A percentile compares a stretch with the other conserved stretches of the same genome.
These are phyloP conservation scores for Oryzias woworae DNA, from an alignment of 2,113 vertebrate species.

Conservation along the genomic window DNA sequence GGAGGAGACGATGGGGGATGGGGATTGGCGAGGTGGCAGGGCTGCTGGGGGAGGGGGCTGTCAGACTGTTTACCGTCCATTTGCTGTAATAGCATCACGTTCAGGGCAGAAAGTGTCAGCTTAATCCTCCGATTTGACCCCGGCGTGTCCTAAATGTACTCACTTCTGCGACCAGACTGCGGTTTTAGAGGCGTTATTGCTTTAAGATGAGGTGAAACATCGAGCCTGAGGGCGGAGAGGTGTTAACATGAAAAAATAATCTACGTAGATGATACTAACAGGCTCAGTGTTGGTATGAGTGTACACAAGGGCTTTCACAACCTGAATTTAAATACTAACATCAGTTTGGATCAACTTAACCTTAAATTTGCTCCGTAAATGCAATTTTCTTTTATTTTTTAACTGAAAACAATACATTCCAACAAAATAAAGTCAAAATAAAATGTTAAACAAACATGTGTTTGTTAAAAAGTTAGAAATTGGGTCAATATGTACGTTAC, in stretches of 20 bases:
- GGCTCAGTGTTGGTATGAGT: not conserved
- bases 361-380: too few relatives aligned
- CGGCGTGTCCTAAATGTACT: constrained; percentile 35
- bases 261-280: not conserved
- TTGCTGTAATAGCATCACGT: constrained; percentile 41
- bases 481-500: not conserved
- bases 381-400: too few relatives aligned
- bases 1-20: constrained; percentile 18
- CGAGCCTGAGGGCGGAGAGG: not conserved
- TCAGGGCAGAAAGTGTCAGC: constrained; percentile 19
- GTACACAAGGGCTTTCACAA: not conserved
- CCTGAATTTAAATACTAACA: not conserved
- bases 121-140: constrained; percentile 40
- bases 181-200: constrained; percentile 31
- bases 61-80: constrained; percentile 42
- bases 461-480: too few relatives aligned
- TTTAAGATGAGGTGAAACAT: constrained; percentile 26
- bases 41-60: constrained; percentile 29
- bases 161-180: not conserved
- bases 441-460: too few relatives aligned
- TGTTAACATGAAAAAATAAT: not conserved
- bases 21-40: constrained; percentile 8
- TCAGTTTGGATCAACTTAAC: too few relatives aligned
- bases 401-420: too few relatives aligned
- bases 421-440: too few relatives aligned